phyloP scores from a whole-genome alignment of 2,113 vertebrate species.

The Pongo pygmaeus region DNA sequence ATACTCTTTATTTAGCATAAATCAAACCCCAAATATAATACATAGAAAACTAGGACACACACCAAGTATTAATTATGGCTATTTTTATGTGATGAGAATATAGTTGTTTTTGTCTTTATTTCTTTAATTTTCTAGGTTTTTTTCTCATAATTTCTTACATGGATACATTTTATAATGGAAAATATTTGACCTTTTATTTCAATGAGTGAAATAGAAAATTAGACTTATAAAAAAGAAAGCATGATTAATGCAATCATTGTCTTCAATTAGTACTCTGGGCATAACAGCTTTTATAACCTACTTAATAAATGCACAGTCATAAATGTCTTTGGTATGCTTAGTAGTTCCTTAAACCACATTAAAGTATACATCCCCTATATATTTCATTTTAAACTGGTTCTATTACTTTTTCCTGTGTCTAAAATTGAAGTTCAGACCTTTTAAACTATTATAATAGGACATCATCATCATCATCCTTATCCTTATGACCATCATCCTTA shows the following conservation, averaged over 20 bases:
- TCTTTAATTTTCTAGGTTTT: slow-evolving; percentile 32
- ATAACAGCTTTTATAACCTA: slow-evolving; percentile 59
- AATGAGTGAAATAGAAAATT: slow-evolving; percentile 41
- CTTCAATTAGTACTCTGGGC: slow-evolving; percentile 41
- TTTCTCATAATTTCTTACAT: slow-evolving; percentile 54
- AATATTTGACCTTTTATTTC: slow-evolving; percentile 67
- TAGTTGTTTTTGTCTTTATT: slow-evolving; percentile 40
- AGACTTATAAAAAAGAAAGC: slow-evolving; percentile 51
- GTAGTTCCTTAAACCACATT: background rate
- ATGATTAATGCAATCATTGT: slow-evolving; percentile 72
- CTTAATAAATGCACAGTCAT: slow-evolving; percentile 39
- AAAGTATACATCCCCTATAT: background rate
- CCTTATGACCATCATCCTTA: background rate
- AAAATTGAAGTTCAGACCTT: background rate
- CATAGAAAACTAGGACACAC: background rate
- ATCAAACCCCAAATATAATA: background rate
- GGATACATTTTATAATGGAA: slow-evolving; percentile 51
- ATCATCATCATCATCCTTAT: background rate
- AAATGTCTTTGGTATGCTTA: slow-evolving; percentile 40
- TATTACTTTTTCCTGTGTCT: background rate
- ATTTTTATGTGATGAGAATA: slow-evolving; percentile 48
- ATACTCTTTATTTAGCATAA: background rate
- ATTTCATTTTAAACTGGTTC: slow-evolving; percentile 32
- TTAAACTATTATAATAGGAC: background rate
- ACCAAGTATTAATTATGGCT: background rate